phyloP scores from a whole-genome alignment of 2,797 vertebrate species.

The Acanthis flammea region DNA sequence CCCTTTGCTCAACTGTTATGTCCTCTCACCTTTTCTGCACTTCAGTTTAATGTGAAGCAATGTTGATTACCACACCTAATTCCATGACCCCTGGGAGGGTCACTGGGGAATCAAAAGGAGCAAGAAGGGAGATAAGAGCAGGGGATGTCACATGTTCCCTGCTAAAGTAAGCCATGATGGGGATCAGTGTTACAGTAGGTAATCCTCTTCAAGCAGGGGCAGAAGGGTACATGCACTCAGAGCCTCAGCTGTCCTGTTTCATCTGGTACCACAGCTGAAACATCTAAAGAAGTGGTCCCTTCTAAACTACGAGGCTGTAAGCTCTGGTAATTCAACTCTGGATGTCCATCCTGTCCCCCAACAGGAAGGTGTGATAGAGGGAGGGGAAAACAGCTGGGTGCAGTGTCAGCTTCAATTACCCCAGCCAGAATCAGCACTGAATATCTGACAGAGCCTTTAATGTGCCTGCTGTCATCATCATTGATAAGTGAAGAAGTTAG shows the following conservation, averaged over 20 bases:
- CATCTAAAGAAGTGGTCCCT: neutral
- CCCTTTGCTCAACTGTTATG: neutral
- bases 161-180: neutral
- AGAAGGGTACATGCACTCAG: rapidly evolving
- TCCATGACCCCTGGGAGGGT: neutral
- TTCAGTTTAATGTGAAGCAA: neutral
- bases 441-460: neutral
- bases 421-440: neutral
- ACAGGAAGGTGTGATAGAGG: neutral
- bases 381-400: neutral
- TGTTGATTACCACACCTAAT: neutral
- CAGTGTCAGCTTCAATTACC: neutral
- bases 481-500: neutral
- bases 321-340: neutral
- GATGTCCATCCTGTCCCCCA: neutral
- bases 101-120: neutral
- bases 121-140: neutral
- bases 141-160: neutral
- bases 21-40: neutral
- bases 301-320: neutral
- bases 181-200: neutral
- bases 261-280: neutral
- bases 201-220: neutral
- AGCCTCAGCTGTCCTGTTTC: neutral
- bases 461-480: neutral